A percentile compares a stretch with the other conserved stretches of the same genome.
Evolutionary conservation across 1,140 invertebrate species (phyloP).

Genomic region (Zaprionus kolodkinae): DNA sequence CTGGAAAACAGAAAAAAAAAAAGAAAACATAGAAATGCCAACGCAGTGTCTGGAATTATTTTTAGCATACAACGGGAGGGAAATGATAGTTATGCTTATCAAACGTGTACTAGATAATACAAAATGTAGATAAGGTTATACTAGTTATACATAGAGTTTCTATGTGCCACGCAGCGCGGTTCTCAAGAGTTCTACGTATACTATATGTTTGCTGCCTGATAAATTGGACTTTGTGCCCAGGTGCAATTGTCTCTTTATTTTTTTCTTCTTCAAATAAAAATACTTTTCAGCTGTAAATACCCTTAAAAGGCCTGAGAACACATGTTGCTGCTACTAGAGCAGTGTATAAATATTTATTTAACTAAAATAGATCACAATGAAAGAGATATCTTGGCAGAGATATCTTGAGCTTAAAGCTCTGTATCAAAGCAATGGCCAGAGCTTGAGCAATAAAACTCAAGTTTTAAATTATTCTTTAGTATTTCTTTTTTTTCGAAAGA

Average conservation of each 20-base stretch:
- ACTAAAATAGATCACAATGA: not conserved
- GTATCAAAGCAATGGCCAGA: not conserved
- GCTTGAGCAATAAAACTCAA: not conserved
- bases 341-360: slow-evolving; percentile 7
- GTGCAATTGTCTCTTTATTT: not conserved
- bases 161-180: not conserved
- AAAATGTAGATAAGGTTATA: slow-evolving; percentile 16
- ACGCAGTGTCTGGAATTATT: not conserved
- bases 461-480: not conserved
- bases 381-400: not conserved
- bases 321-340: not conserved
- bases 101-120: slow-evolving; percentile 1
- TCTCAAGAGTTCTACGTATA: not conserved
- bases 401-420: not conserved
- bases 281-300: not conserved
- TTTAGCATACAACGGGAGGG: not conserved
- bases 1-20: not conserved
- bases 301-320: not conserved
- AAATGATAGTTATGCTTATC: slow-evolving; percentile 25
- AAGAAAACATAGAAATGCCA: not conserved
- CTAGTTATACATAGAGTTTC: not conserved
- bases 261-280: not conserved
- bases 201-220: not conserved
- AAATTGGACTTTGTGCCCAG: slow-evolving; percentile 13
- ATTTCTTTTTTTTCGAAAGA: not conserved